phyloP scores from a whole-genome alignment of 2,888 invertebrate species.

The Rhorus exstirpatorius region DNA sequence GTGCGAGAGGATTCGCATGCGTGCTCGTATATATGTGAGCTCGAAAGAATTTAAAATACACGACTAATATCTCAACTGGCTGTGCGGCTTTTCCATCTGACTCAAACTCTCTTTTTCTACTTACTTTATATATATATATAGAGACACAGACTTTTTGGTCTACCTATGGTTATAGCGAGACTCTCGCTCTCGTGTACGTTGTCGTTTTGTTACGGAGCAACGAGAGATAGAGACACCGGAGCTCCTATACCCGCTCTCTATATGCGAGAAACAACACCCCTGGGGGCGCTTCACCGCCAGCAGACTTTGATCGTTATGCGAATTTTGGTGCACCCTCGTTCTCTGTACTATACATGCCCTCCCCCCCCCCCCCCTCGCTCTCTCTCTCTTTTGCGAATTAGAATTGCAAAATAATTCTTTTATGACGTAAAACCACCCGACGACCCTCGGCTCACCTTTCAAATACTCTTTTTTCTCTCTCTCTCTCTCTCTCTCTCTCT shows the following conservation, averaged over 20 bases:
- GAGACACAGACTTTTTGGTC: constrained; percentile 17
- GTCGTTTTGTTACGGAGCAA: constrained; percentile 51
- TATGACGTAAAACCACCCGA: constrained; percentile 70
- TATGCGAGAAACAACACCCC: constrained; percentile 67
- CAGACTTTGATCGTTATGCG: constrained; percentile 72
- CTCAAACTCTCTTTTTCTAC: background rate
- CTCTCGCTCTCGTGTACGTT: constrained; percentile 17
- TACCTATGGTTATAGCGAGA: constrained; percentile 49
- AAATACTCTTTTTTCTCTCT: constrained; percentile 15
- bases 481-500: background rate
- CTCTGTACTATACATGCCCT: constrained; percentile 37
- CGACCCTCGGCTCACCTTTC: constrained; percentile 70
- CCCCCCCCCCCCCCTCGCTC: constrained; percentile 19
- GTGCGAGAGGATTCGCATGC: constrained; percentile 9
- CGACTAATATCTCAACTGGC: constrained; percentile 63
- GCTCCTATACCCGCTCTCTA: constrained; percentile 23
- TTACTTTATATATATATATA: constrained; percentile 29
- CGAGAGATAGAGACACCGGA: constrained; percentile 22
- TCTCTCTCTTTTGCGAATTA: constrained; percentile 60
- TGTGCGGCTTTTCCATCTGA: constrained; percentile 1
- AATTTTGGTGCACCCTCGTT: constrained; percentile 70
- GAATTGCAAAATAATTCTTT: constrained; percentile 74
- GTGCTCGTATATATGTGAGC: constrained; percentile 16
- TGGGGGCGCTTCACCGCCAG: constrained; percentile 69
- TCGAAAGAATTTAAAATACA: constrained; percentile 65